phyloP scores from a whole-genome alignment of 2,797 vertebrate species.

The Hafferia zeledoni region DNA sequence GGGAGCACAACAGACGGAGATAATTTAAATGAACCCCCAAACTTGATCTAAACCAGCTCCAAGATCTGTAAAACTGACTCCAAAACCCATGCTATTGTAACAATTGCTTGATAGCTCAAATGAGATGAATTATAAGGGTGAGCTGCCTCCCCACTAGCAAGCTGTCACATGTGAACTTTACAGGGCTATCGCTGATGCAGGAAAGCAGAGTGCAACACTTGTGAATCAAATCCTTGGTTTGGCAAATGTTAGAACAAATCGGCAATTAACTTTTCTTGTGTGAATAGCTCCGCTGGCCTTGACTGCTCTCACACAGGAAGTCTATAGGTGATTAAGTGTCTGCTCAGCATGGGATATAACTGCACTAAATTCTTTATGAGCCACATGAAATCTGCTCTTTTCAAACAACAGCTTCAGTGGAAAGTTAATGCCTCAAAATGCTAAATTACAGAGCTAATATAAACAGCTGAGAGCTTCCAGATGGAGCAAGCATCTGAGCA shows the following conservation, averaged over 20 bases:
- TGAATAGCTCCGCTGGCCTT: not conserved
- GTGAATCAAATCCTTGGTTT: constrained; percentile 51
- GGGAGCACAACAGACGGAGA: not conserved
- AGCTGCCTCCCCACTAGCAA: constrained; percentile 8
- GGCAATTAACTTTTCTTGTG: constrained; percentile 37
- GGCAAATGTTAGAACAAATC: constrained; percentile 43
- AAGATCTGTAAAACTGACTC: not conserved
- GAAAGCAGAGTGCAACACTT: constrained; percentile 3
- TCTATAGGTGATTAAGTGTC: constrained; percentile 56
- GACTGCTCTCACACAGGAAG: constrained; percentile 44
- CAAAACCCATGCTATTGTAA: not conserved
- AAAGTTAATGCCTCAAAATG: constrained; percentile 45
- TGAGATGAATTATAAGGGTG: constrained; percentile 12
- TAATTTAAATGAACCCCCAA: not conserved
- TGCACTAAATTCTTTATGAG: constrained; percentile 57
- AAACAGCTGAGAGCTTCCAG: constrained; percentile 46
- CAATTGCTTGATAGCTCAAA: not conserved
- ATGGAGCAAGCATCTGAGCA: not conserved
- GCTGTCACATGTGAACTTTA: constrained; percentile 37
- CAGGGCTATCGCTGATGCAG: not conserved
- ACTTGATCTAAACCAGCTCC: constrained; percentile 13
- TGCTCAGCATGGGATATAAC: constrained; percentile 56
- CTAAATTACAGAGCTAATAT: constrained; percentile 54
- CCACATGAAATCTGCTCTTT: constrained; percentile 48
- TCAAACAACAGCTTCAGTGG: constrained; percentile 24